A percentile compares a stretch with the other conserved stretches of the same genome.
These are phyloP conservation scores for Cryptoblepharus egeriae DNA, from an alignment of 2,797 vertebrate genomes.

Conservation along the genomic window DNA sequence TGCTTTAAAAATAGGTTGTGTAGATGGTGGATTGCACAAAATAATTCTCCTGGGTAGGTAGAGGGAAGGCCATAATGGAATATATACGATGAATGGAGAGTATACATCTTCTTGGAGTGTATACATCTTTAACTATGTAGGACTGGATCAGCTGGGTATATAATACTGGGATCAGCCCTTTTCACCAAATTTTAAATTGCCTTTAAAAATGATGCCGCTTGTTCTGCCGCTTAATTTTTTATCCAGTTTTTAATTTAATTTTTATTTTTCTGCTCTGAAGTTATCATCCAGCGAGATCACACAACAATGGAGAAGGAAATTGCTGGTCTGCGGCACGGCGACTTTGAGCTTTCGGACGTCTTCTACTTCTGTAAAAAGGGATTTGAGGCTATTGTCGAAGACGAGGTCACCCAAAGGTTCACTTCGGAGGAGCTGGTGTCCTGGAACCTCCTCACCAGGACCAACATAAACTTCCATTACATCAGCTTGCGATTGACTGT, in stretches of 20 bases:
- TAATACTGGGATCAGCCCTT: too few species aligned
- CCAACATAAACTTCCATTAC: constrained; percentile 93
- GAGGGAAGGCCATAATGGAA: too few species aligned
- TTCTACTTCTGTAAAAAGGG: constrained; percentile 94
- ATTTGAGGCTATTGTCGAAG: constrained; percentile 92
- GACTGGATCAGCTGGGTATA: too few species aligned
- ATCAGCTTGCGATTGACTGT: constrained; percentile 90
- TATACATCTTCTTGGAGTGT: too few species aligned
- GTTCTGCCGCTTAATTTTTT: not conserved
- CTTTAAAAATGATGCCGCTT: not conserved
- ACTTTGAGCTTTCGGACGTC: constrained; percentile 87
- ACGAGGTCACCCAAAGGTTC: constrained; percentile 94
- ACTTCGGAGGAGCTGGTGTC: constrained; percentile 95
- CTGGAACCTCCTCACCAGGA: constrained; percentile 97
- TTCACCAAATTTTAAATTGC: not conserved
- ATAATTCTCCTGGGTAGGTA: too few species aligned
- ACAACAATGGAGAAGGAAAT: constrained; percentile 91
- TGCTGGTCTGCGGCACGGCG: constrained; percentile 76
- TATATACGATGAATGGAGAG: too few species aligned
- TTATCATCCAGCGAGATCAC: constrained; percentile 88
- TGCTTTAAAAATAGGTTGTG: too few species aligned
- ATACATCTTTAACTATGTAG: too few species aligned
- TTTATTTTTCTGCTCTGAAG: constrained; percentile 69
- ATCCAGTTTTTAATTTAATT: not conserved
- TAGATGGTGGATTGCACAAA: too few species aligned